Percentiles rank a stretch among this genome's conserved stretches.
phyloP scores from a whole-genome alignment of 2,888 invertebrate genomes.

The Pseudococcus longispinus region DNA sequence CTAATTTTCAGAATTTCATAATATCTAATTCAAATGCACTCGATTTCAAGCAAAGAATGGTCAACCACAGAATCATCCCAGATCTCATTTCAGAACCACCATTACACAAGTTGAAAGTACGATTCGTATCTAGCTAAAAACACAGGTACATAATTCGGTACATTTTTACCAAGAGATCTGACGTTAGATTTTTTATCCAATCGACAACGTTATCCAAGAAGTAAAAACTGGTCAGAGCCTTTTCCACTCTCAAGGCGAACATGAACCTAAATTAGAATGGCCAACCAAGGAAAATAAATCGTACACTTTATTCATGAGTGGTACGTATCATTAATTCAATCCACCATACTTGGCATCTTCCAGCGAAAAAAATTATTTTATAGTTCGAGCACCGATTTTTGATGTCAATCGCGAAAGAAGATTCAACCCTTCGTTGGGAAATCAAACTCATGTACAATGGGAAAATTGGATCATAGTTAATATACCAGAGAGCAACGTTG shows the following conservation, averaged over 20 bases:
- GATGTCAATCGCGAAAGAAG: not conserved
- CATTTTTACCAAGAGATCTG: not conserved
- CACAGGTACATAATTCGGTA: not conserved
- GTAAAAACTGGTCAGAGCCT: not conserved
- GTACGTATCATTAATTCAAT: not conserved
- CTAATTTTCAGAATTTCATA: not conserved
- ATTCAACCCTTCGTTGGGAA: not conserved
- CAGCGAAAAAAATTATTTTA: not conserved
- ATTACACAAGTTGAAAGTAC: not conserved
- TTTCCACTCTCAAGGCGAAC: not conserved
- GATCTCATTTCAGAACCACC: not conserved
- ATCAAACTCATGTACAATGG: not conserved
- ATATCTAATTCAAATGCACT: not conserved
- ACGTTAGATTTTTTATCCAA: constrained; percentile 1
- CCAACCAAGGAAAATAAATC: not conserved
- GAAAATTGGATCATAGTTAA: not conserved
- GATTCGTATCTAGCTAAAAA: not conserved
- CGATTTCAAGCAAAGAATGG: not conserved
- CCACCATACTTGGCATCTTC: not conserved
- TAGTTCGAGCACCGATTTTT: not conserved
- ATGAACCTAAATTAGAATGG: not conserved
- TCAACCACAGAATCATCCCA: not conserved
- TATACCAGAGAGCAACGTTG: not conserved
- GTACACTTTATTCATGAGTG: constrained; percentile 7
- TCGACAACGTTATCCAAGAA: not conserved